Evolutionary conservation across 2,888 invertebrate genomes (phyloP).

Genomic region (Drosophila cyrtoloma): DNA sequence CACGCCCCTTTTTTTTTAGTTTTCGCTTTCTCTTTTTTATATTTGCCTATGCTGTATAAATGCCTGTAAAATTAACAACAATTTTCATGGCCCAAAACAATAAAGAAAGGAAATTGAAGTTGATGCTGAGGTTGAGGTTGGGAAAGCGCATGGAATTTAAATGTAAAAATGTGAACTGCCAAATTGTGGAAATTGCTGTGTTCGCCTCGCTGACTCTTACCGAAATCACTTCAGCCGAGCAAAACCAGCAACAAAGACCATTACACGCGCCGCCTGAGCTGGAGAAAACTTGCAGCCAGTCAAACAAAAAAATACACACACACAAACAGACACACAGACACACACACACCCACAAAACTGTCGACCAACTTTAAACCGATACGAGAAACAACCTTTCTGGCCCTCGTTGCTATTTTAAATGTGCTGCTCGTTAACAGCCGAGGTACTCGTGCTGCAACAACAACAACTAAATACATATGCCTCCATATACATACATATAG

Average conservation of each 20-base stretch:
- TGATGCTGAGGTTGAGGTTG: constrained; percentile 32
- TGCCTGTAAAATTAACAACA: constrained; percentile 28
- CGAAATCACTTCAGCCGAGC: constrained; percentile 18
- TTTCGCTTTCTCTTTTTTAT: not conserved
- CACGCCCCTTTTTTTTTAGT: not conserved
- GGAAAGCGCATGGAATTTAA: constrained; percentile 62
- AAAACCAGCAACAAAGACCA: constrained; percentile 18
- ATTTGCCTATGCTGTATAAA: constrained; percentile 5
- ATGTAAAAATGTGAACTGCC: constrained; percentile 50
- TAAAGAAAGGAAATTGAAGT: constrained; percentile 57
- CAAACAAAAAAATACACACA: constrained; percentile 18
- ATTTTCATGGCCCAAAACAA: constrained; percentile 29
- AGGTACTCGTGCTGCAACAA: constrained; percentile 39
- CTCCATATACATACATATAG: constrained; percentile 32
- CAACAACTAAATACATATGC: constrained; percentile 54
- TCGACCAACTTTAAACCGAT: constrained; percentile 35
- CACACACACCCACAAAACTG: constrained; percentile 14
- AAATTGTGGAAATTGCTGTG: constrained; percentile 49
- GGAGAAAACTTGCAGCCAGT: constrained; percentile 3
- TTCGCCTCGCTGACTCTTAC: constrained; percentile 41
- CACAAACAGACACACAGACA: not conserved
- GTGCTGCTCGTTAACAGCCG: constrained; percentile 57
- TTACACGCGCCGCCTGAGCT: constrained; percentile 16
- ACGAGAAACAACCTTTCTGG: constrained; percentile 22
- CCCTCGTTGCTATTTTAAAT: constrained; percentile 50